Evolutionary conservation across 2,888 invertebrate species (phyloP), one percentile per base, ranked within the genome.

Genomic region (Camptogramma bilineatum): DNA sequence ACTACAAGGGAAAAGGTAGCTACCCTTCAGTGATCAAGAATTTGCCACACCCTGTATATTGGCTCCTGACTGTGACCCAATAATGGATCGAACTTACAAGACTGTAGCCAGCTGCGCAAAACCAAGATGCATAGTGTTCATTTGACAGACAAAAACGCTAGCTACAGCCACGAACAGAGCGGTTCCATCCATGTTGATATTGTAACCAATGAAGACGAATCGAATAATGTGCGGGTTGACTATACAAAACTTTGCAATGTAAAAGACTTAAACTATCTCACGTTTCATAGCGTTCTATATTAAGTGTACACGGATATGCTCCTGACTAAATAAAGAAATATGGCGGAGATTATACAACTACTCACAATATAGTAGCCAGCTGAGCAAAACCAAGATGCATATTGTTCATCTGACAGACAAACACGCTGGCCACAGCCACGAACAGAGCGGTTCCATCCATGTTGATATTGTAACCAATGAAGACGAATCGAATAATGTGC

Each of bases 361-460:
- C 95, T 94, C 84, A 97, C 97, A 97, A 96, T 64, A 99, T 96
- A 4, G 98, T 97, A 64, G 98, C 95, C 19, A 98, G 94, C 83
- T 98, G 97, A 5, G 97, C 97, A 69, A 97, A 95, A 17, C 96
- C 96, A 66, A 98, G 91, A 16, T 94, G 88, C 77, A 98, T 95
- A 65, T 95, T 96, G 80, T 97, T 98, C 96, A 98, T 97, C 88
- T 98, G 98, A 46, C 97, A 97, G 69, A 98, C 96, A 84, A 97
- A 98, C 61, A 96, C 97, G 95, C 97, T 96, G 4, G 98, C 97
- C 2, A 97, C 95, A 0, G 98, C 95, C 39, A 98, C 95, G 86
- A 98, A 99, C 52, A 98, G 91, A 0, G 97, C 97, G 0, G 97
- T 97, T 1, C 97, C 97, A 76, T 98, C 97, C 97, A 98, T 98